phyloP scores from a whole-genome alignment of 2,888 invertebrate species.

The Napeogenes inachia region DNA sequence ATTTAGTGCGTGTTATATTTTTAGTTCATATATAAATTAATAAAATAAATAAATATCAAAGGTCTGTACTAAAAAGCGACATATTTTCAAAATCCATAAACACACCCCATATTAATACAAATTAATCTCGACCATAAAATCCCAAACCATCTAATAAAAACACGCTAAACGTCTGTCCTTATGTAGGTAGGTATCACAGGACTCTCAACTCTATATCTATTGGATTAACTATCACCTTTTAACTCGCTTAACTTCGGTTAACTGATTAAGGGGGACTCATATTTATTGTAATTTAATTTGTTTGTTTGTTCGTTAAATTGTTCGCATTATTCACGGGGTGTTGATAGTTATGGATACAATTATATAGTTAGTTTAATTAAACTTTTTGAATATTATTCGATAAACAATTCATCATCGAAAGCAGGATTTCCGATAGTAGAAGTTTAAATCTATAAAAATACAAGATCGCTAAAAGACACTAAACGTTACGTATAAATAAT shows the following conservation, averaged over 20 bases:
- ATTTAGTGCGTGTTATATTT: too few species aligned
- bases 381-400: too few species aligned
- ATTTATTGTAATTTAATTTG: constrained; percentile 25
- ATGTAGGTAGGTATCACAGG: neutral
- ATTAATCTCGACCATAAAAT: constrained; percentile 29
- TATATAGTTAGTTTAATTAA: too few species aligned
- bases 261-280: constrained; percentile 11
- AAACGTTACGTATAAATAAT: too few species aligned
- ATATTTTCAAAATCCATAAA: constrained; percentile 13
- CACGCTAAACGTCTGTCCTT: neutral
- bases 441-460: too few species aligned
- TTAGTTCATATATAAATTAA: too few species aligned
- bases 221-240: neutral
- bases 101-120: constrained; percentile 12
- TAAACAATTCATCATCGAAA: too few species aligned
- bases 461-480: too few species aligned
- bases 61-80: neutral
- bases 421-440: too few species aligned
- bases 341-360: neutral
- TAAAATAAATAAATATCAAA: neutral
- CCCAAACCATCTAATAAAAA: constrained; percentile 21
- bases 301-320: constrained; percentile 25
- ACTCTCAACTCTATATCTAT: neutral
- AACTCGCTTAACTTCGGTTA: neutral
- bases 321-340: neutral